Evolutionary conservation across 2,797 vertebrate species (phyloP).

Genomic region (Telmatherina bonti): DNA sequence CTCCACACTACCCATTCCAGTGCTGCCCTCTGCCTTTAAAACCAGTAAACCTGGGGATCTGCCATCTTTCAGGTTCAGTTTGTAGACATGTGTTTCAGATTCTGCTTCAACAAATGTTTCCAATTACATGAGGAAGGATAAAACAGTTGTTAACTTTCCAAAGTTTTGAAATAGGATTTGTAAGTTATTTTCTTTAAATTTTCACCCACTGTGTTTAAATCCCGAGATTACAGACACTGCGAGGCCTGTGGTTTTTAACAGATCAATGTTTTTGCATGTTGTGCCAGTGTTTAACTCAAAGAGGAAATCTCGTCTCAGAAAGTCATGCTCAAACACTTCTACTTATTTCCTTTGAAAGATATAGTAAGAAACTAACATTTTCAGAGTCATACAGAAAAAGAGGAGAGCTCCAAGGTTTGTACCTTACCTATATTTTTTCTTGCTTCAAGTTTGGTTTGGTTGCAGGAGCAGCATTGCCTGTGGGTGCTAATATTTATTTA

Average conservation of each 20-base stretch:
- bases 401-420: background rate
- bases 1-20: constrained; percentile 26
- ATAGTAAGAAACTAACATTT: background rate
- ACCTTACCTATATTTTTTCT: background rate
- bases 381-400: background rate
- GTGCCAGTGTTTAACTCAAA: background rate
- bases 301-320: background rate
- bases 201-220: constrained; percentile 5
- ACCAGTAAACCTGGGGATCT: constrained; percentile 13
- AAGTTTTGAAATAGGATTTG: constrained; percentile 13
- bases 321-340: background rate
- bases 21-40: constrained; percentile 70
- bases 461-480: constrained; percentile 4
- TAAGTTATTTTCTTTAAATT: constrained; percentile 10
- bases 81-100: constrained; percentile 49
- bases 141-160: constrained; percentile 5
- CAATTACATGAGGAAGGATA: constrained; percentile 30
- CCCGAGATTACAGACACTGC: constrained; percentile 17
- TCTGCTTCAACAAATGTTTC: constrained; percentile 34
- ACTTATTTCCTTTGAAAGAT: background rate
- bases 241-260: constrained; percentile 21
- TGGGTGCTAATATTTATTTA: constrained; percentile 3
- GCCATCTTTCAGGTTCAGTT: constrained; percentile 14
- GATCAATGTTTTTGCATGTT: background rate
- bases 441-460: constrained; percentile 1